phyloP scores from a whole-genome alignment of 2,113 vertebrate species.

The Orthonyx spaldingii region DNA sequence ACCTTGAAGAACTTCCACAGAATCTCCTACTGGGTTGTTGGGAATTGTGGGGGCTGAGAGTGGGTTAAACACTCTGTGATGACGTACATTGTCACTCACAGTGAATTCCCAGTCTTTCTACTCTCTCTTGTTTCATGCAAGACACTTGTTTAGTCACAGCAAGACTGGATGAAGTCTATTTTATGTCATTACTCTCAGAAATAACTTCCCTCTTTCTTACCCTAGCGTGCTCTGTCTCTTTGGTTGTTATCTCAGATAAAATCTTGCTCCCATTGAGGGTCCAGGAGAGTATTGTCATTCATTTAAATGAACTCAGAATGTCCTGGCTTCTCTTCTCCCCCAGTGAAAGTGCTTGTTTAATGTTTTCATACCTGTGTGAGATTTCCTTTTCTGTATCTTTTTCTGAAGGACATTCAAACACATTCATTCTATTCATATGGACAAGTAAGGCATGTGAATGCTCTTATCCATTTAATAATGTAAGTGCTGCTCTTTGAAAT shows the following conservation, averaged over 20 bases:
- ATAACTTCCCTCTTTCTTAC: background rate
- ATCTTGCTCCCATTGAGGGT: background rate
- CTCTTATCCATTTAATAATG: background rate
- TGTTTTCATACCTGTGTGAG: background rate
- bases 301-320: background rate
- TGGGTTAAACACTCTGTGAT: background rate
- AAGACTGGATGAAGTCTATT: background rate
- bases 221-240: background rate
- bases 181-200: background rate
- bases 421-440: background rate
- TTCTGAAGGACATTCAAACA: background rate
- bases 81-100: rapidly evolving
- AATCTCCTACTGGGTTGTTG: background rate
- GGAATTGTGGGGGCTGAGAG: background rate
- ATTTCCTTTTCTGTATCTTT: background rate
- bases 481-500: background rate
- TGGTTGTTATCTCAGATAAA: background rate
- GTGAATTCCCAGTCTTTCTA: background rate
- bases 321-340: background rate
- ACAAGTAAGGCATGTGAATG: background rate
- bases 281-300: background rate
- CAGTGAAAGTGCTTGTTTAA: background rate
- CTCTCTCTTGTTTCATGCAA: background rate
- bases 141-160: background rate
- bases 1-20: background rate